These are phyloP conservation scores for Hipposideros armiger DNA, from an alignment of 2,113 vertebrate species.

Conservation along the genomic window DNA sequence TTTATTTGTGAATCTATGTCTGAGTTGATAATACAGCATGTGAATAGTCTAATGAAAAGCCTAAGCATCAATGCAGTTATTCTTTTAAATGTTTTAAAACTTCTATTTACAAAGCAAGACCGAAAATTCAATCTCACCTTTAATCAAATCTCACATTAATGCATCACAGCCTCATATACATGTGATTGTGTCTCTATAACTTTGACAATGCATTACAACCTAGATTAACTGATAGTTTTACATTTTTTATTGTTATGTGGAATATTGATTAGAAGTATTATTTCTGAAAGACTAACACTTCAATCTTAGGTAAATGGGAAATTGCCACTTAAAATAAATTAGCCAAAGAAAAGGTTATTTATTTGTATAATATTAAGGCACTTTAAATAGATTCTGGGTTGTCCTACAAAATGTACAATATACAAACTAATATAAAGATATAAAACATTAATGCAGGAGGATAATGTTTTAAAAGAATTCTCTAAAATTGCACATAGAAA, in stretches of 20 bases:
- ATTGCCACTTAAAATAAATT: slow-evolving; percentile 17
- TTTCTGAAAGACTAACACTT: slow-evolving; percentile 16
- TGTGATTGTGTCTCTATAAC: not conserved
- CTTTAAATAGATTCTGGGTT: not conserved
- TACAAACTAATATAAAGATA: not conserved
- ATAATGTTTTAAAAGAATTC: not conserved
- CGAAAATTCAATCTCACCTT: not conserved
- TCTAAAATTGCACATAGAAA: not conserved
- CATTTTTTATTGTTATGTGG: not conserved
- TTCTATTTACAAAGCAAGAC: slow-evolving; percentile 9
- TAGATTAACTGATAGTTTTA: not conserved
- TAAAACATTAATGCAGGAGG: not conserved
- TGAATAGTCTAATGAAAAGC: slow-evolving; percentile 9
- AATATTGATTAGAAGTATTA: not conserved
- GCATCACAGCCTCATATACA: not conserved
- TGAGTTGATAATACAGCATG: not conserved
- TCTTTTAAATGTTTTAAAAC: slow-evolving; percentile 6
- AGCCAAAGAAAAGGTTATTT: slow-evolving; percentile 17
- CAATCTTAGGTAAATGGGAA: slow-evolving; percentile 3
- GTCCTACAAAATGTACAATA: not conserved
- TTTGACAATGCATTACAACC: not conserved
- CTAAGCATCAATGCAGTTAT: not conserved
- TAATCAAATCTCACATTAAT: not conserved
- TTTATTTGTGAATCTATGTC: not conserved
- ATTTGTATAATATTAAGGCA: not conserved